Evolutionary conservation across 2,113 vertebrate species (phyloP).

Genomic region (Mastomys natalensis): DNA sequence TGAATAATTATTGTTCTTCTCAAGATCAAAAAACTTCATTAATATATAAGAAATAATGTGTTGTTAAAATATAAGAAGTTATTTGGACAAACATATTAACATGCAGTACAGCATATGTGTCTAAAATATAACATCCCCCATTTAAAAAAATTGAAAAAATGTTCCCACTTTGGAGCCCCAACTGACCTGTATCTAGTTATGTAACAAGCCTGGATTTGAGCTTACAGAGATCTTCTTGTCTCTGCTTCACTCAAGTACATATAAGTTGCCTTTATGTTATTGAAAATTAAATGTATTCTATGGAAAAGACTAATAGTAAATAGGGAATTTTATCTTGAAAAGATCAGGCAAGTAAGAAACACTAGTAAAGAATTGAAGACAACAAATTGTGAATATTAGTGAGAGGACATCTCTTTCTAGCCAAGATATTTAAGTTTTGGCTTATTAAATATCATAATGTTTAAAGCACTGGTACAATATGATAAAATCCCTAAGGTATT

Average conservation of each 20-base stretch:
- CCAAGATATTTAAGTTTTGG: neutral
- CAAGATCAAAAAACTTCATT: neutral
- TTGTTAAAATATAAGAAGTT: slow-evolving; percentile 26
- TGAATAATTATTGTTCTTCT: neutral
- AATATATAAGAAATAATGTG: slow-evolving; percentile 21
- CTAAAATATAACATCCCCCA: neutral
- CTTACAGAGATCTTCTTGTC: too few species aligned
- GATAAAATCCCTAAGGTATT: neutral
- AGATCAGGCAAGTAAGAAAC: neutral
- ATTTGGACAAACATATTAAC: slow-evolving; percentile 32
- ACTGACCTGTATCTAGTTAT: too few species aligned
- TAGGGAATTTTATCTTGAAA: neutral
- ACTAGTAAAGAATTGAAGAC: neutral
- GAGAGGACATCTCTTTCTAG: neutral
- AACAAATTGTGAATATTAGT: neutral
- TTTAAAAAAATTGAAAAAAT: neutral
- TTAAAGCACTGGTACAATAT: neutral
- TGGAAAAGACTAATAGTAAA: neutral
- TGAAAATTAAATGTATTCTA: neutral
- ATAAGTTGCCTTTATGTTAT: fast-evolving
- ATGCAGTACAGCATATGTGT: neutral
- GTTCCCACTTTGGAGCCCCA: neutral
- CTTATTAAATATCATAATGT: neutral
- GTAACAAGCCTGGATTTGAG: neutral
- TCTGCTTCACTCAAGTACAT: neutral